phyloP scores from a whole-genome alignment of 2,888 invertebrate species.

The Athripsodes cinereus region DNA sequence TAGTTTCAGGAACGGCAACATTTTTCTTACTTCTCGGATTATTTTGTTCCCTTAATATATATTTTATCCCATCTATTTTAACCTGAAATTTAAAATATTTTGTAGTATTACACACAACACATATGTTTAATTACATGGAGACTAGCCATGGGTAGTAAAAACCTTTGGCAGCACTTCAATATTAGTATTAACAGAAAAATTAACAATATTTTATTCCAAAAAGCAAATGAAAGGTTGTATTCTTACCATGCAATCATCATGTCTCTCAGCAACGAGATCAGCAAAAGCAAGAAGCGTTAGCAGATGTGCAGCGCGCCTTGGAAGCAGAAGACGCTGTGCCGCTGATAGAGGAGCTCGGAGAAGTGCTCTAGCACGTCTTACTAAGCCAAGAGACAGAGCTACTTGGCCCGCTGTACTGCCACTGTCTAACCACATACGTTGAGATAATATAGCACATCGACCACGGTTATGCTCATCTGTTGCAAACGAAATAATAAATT shows the following conservation, averaged over 20 bases:
- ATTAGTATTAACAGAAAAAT: too few relatives aligned
- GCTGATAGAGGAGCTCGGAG: slow-evolving; percentile 10
- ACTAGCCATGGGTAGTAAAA: too few relatives aligned
- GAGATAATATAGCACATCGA: slow-evolving; percentile 5
- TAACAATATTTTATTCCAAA: too few relatives aligned
- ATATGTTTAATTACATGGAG: too few relatives aligned
- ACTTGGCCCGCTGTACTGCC: slow-evolving; percentile 8
- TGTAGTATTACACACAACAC: too few relatives aligned
- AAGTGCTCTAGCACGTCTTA: slow-evolving; percentile 19
- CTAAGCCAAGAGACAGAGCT: slow-evolving; percentile 16
- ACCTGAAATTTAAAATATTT: slow-evolving; percentile 20
- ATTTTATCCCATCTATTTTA: slow-evolving; percentile 23
- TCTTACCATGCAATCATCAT: slow-evolving; percentile 31
- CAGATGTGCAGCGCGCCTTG: slow-evolving; percentile 31
- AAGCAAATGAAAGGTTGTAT: too few relatives aligned
- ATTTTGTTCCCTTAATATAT: slow-evolving; percentile 20
- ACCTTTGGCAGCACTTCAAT: too few relatives aligned
- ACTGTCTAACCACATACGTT: slow-evolving; percentile 20
- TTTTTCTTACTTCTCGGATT: slow-evolving; percentile 8
- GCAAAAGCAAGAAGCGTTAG: slow-evolving; percentile 32
- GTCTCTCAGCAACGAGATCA: slow-evolving; percentile 31
- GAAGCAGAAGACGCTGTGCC: slow-evolving; percentile 32
- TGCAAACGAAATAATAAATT: not conserved
- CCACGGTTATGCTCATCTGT: slow-evolving; percentile 8
- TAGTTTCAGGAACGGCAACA: not conserved